A percentile compares a stretch with the other conserved stretches of the same genome.
phyloP scores from a whole-genome alignment of 2,113 vertebrate species.

The Percina caprodes region DNA sequence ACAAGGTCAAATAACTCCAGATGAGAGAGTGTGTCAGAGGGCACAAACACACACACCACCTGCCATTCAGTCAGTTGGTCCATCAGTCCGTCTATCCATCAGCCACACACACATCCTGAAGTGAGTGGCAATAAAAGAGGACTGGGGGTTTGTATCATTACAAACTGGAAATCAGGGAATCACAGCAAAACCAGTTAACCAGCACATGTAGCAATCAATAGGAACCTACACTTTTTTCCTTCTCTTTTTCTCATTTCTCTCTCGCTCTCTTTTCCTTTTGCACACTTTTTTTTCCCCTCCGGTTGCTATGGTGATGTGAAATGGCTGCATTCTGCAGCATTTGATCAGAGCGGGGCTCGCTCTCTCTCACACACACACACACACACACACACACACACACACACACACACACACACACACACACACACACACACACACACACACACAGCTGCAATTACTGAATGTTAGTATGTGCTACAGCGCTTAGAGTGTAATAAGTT shows the following conservation, averaged over 20 bases:
- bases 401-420: neutral
- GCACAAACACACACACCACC: constrained; percentile 44
- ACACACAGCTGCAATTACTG: constrained; percentile 25
- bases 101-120: constrained; percentile 38
- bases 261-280: constrained; percentile 41
- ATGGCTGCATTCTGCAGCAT: constrained; percentile 74
- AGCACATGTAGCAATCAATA: constrained; percentile 80
- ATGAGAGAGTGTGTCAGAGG: constrained; percentile 68
- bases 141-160: constrained; percentile 63
- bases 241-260: constrained; percentile 21
- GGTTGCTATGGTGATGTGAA: constrained; percentile 84
- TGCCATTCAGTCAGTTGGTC: constrained; percentile 48
- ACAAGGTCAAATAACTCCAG: constrained; percentile 76
- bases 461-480: constrained; percentile 11
- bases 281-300: constrained; percentile 45
- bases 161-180: constrained; percentile 77
- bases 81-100: constrained; percentile 27
- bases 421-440: constrained; percentile 4
- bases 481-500: neutral
- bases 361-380: constrained; percentile 2
- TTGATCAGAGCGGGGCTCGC: constrained; percentile 50
- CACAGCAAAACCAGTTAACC: constrained; percentile 75
- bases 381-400: constrained; percentile 5
- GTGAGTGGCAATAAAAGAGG: constrained; percentile 67
- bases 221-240: constrained; percentile 52